phyloP scores from a whole-genome alignment of 2,797 vertebrate species.

The Cichlasoma orientale region DNA sequence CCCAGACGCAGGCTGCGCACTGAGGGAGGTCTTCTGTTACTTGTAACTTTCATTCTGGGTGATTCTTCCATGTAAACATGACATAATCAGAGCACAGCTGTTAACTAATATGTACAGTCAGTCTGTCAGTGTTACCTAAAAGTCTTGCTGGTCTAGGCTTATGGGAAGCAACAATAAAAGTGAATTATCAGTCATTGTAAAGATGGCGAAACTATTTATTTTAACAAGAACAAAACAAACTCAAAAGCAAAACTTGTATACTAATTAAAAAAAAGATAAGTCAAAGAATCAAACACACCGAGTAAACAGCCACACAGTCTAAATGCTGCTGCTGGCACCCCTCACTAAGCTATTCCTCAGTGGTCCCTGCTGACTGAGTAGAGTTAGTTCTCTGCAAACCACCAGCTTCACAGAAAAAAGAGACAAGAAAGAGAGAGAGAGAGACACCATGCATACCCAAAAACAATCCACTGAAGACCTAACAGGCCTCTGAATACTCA shows the following conservation, averaged over 20 bases:
- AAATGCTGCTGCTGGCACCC: not conserved
- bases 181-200: not conserved
- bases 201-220: not conserved
- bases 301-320: not conserved
- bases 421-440: not conserved
- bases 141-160: not conserved
- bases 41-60: too few relatives aligned
- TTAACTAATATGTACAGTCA: not conserved
- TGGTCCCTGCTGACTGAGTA: not conserved
- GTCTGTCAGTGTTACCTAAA: not conserved
- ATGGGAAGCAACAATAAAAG: not conserved
- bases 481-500: not conserved
- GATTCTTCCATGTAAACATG: accelerated
- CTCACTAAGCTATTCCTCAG: not conserved
- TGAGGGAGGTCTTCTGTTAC: too few relatives aligned
- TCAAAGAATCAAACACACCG: not conserved
- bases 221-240: not conserved
- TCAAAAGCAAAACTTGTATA: not conserved
- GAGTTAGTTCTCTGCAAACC: not conserved
- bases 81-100: not conserved
- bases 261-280: not conserved
- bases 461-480: not conserved
- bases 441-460: not conserved
- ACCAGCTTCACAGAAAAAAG: not conserved
- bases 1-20: too few relatives aligned